Conservation (phyloP, 2,113 vertebrate genomes). For the Pteruthius melanotis region DNA sequence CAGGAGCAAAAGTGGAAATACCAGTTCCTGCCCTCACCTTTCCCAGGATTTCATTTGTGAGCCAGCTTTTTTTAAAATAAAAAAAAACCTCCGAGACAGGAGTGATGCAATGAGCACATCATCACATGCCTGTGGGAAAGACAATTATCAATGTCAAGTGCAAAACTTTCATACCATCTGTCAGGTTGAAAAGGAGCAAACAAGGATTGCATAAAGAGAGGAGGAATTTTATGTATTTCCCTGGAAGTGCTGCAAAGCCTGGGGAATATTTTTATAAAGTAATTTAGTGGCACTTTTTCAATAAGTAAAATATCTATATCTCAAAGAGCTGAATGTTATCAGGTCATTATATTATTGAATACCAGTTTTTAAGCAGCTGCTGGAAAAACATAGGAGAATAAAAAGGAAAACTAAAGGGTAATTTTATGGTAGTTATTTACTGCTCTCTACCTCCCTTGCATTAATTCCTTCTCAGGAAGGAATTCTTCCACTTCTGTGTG, state of each 20-base stretch:
- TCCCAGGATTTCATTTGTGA: not conserved
- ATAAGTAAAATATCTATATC: not conserved
- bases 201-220: not conserved
- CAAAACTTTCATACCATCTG: not conserved
- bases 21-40: constrained; percentile 11
- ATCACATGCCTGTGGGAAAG: not conserved
- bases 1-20: not conserved
- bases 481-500: not conserved
- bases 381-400: not conserved
- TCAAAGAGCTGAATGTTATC: not conserved
- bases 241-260: not conserved
- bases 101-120: not conserved
- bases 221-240: not conserved
- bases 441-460: not conserved
- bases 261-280: not conserved
- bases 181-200: not conserved
- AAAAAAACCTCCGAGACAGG: not conserved
- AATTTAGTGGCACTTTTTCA: not conserved
- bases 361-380: not conserved
- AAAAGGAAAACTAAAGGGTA: not conserved
- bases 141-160: not conserved
- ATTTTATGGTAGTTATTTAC: not conserved
- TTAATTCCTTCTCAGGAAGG: not conserved
- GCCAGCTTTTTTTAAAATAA: not conserved
- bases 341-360: not conserved